phyloP scores from a whole-genome alignment of 1,140 invertebrate species.

The Ladona fulva region DNA sequence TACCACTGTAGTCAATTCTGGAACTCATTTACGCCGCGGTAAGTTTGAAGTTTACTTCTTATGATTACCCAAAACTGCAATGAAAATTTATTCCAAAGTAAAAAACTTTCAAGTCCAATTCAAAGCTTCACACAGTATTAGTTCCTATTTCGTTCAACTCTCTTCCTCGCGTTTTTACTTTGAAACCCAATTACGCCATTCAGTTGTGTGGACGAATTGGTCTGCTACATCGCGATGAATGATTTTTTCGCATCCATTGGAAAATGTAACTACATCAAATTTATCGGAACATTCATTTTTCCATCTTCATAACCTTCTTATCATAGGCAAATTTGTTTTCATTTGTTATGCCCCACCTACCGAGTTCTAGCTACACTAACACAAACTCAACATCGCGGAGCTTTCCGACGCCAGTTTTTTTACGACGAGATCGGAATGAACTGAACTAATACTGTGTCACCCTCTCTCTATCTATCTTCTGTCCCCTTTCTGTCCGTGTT shows the following conservation, averaged over 20 bases:
- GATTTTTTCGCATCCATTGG: too few relatives aligned
- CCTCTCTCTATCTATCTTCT: not conserved
- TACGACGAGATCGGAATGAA: not conserved
- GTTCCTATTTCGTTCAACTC: not conserved
- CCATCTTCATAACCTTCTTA: too few relatives aligned
- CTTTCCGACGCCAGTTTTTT: too few relatives aligned
- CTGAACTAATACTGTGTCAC: constrained; percentile 15
- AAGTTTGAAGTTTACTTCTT: constrained; percentile 50
- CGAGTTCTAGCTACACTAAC: too few relatives aligned
- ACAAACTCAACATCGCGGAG: too few relatives aligned
- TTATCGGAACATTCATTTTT: too few relatives aligned
- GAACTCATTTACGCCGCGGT: constrained; percentile 94
- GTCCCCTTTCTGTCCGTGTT: not conserved
- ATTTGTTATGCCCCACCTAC: too few relatives aligned
- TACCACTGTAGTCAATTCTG: constrained; percentile 82
- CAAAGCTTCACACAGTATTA: constrained; percentile 14
- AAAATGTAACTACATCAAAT: too few relatives aligned
- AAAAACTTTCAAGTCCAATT: not conserved
- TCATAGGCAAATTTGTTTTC: too few relatives aligned
- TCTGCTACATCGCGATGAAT: too few relatives aligned
- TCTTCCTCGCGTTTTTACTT: not conserved
- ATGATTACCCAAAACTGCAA: constrained; percentile 9
- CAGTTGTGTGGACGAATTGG: too few relatives aligned
- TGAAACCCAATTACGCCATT: too few relatives aligned
- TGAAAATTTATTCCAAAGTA: constrained; percentile 3